Evolutionary conservation across 2,797 vertebrate species (phyloP), one percentile per base, ranked within the genome.

Genomic region (Coccyzus lansbergi): DNA sequence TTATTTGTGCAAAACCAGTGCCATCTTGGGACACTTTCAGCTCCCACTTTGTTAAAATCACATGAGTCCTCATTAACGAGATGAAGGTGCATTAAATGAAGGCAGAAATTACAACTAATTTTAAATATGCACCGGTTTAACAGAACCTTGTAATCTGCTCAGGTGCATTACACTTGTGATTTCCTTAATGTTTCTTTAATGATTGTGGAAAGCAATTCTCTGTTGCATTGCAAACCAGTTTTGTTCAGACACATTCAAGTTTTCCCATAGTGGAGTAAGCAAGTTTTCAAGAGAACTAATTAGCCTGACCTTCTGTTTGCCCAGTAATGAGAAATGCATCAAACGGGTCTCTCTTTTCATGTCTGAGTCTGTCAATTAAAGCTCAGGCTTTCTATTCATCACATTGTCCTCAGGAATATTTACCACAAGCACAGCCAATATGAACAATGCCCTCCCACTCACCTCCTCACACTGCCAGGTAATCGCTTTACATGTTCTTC

Each of bases 251-350:
- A 93, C 53, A 96, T 52, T 70, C 70, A 78, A 53, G 74, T 65
- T 84, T 88, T 85, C 82, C 93, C 94, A 90, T 67, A 80, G 67
- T 38, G 38, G 38, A 91, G 58, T 25, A 78, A 93, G 86, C 58
- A 94, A 89, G 88, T 86, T 96, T 81, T 76, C 94, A 91, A 78
- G 94, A 95, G 93, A 95, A 93, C 76, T 92, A 96, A 96, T 97
- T 95, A 96, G 79, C 87, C 63, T 92, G 91, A 96, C 94, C 70
- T 94, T 92, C 87, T 94, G 77, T 72, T 82, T 95, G 79, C 88
- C 88, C 78, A 88, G 83, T 74, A 92, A 88, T 90, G 87, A 96
- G 91, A 95, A 95, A 75, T 75, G 92, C 86, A 93, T 60, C 79
- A 95, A 94, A 58, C 71, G 71, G 33, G 74, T 84, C 46, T 94